Evolutionary conservation across 2,888 invertebrate species (phyloP).

Genomic region (Pterostichus niger): DNA sequence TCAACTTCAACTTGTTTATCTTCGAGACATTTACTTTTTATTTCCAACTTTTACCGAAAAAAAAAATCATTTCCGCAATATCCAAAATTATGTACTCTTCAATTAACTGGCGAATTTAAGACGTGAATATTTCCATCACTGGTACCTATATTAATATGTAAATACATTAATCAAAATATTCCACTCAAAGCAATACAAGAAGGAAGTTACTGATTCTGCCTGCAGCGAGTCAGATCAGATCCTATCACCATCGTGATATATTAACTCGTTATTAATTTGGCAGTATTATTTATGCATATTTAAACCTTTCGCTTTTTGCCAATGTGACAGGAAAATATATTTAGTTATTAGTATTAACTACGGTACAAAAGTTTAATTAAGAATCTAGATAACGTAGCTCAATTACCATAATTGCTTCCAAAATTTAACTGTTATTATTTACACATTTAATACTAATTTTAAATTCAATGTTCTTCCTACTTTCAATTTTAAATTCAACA

Average conservation of each 20-base stretch:
- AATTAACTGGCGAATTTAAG: too few relatives aligned
- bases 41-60: too few relatives aligned
- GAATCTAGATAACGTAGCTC: not conserved
- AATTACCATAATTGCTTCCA: slow-evolving; percentile 30
- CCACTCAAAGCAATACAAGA: not conserved
- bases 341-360: not conserved
- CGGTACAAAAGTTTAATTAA: slow-evolving; percentile 1
- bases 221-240: not conserved
- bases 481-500: slow-evolving; percentile 52
- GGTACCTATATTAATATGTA: too few relatives aligned
- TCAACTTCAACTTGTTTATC: too few relatives aligned
- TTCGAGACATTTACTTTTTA: too few relatives aligned
- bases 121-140: too few relatives aligned
- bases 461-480: slow-evolving; percentile 58
- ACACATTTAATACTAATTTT: slow-evolving; percentile 32
- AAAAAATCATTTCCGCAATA: too few relatives aligned
- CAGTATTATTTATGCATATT: slow-evolving; percentile 12
- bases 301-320: slow-evolving; percentile 29
- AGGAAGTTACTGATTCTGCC: slow-evolving; percentile 12
- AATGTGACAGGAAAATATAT: slow-evolving; percentile 2
- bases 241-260: slow-evolving; percentile 3
- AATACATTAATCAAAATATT: too few relatives aligned
- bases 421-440: slow-evolving; percentile 17
- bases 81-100: too few relatives aligned
- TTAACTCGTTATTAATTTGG: not conserved